Conservation (phyloP, 2,888 invertebrate genomes). For the Tetropium fuscum region DNA sequence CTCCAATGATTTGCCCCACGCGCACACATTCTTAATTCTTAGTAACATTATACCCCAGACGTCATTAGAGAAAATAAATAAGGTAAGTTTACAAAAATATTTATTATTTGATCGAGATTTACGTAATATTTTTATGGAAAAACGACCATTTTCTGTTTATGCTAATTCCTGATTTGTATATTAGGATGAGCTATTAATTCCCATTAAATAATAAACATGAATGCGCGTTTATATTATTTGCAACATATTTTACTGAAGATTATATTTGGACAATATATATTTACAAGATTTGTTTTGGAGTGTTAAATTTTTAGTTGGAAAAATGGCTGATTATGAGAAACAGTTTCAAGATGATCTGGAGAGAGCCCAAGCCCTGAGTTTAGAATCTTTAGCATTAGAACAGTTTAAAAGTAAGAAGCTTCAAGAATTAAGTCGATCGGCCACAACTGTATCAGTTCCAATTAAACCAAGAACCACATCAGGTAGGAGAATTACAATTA, state of each 20-base stretch:
- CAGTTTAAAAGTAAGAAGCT: constrained; percentile 79
- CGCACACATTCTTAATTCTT: not conserved
- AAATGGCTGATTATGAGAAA: constrained; percentile 76
- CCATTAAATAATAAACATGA: not conserved
- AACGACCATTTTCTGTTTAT: constrained; percentile 14
- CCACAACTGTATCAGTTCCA: constrained; percentile 32
- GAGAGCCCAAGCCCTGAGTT: constrained; percentile 87
- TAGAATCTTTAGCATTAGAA: constrained; percentile 87
- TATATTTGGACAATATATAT: constrained; percentile 3
- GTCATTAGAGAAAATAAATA: not conserved
- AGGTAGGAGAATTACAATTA: constrained; percentile 46
- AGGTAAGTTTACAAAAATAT: not conserved
- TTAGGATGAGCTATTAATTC: constrained; percentile 4
- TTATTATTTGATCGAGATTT: not conserved
- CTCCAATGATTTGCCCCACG: not conserved
- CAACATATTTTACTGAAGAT: not conserved
- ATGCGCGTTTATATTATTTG: not conserved
- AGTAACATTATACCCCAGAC: not conserved
- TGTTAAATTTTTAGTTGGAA: not conserved
- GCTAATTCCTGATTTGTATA: constrained; percentile 1
- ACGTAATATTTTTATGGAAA: not conserved
- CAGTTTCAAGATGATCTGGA: constrained; percentile 90
- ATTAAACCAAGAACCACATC: constrained; percentile 48
- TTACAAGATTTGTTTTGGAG: too few relatives aligned
- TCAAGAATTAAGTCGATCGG: constrained; percentile 56